phyloP scores from a whole-genome alignment of 2,113 vertebrate species.

The crab-eating macaque (Macaca fascicularis) region T2T-MFA8v1.1 NC_088378.1:7397001-7397500 shows the following conservation, averaged over 20 bases:
- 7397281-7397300: not conserved
- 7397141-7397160: rapidly evolving
- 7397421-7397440: not conserved
- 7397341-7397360: not conserved
- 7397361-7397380: not conserved
- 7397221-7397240: too few relatives aligned
- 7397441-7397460: not conserved
- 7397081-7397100: too few relatives aligned
- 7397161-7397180: not conserved
- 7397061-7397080: too few relatives aligned
- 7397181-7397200: too few relatives aligned
- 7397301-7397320: not conserved
- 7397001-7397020: too few relatives aligned
- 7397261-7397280: rapidly evolving
- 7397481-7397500: not conserved
- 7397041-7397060: too few relatives aligned
- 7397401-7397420: not conserved
- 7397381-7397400: not conserved
- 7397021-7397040: too few relatives aligned
- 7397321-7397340: not conserved
- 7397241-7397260: rapidly evolving
- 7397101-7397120: rapidly evolving
- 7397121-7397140: not conserved
- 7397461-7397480: rapidly evolving
- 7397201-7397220: too few relatives aligned